A percentile compares a stretch with the other conserved stretches of the same genome.
These are phyloP conservation scores for Nymphicus hollandicus DNA, from an alignment of 2,113 vertebrate species.

Conservation along the genomic window DNA sequence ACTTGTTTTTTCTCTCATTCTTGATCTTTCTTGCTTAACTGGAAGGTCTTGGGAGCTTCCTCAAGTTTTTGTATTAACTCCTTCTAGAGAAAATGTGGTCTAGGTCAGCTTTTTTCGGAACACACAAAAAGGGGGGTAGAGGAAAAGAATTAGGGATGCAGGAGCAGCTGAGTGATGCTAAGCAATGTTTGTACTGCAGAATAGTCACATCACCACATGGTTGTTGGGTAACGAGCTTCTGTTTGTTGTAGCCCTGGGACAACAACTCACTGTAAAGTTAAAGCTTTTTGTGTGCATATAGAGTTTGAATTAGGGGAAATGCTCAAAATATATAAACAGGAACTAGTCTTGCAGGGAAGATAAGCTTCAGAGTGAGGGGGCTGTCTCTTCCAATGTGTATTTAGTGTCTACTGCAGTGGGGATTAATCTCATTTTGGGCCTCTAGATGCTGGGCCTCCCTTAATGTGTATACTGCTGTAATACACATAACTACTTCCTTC, in stretches of 20 bases:
- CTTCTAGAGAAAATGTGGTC: neutral
- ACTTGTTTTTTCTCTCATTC: neutral
- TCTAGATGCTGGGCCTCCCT: neutral
- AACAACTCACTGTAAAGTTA: neutral
- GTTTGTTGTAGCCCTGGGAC: neutral
- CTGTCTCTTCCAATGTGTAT: conserved; percentile 5
- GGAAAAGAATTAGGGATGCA: neutral
- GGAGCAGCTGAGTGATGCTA: neutral
- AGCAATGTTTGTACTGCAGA: neutral
- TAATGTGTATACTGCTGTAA: neutral
- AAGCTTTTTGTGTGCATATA: neutral
- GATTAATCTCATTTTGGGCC: neutral
- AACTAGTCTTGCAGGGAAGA: conserved; percentile 44
- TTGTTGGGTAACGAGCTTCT: neutral
- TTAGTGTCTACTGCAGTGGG: neutral
- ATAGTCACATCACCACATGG: neutral
- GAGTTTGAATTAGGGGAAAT: conserved; percentile 45
- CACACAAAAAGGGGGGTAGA: neutral
- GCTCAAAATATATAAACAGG: conserved; percentile 50
- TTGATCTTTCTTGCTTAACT: neutral
- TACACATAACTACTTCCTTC: conserved; percentile 59
- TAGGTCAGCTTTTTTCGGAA: neutral
- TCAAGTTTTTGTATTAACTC: neutral
- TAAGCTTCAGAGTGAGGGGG: neutral
- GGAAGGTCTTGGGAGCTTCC: neutral